Base-by-base conservation (phyloP, 2,113 vertebrate genomes). In the Caretta caretta region DNA sequence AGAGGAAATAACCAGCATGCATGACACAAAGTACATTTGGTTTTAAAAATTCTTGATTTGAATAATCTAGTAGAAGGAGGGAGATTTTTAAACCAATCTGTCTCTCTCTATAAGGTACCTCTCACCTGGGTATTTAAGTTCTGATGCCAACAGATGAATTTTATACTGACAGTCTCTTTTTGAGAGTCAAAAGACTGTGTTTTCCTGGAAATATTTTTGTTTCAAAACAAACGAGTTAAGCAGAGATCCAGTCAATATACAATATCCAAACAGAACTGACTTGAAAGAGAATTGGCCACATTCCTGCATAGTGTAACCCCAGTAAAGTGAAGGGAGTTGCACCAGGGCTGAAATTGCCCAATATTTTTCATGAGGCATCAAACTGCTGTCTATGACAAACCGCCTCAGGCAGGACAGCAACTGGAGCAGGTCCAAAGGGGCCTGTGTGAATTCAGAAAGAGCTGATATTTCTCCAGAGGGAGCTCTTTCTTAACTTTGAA, bases 401-500 rank as follows among this genome's bases (percentile, higher is more conserved):
- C 8, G 53, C 80, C 87, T 31, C 1, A 6, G 89, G 57, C 87
- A 86, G 83, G 53, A n/a, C 29, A 42, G 85, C n/a, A 46, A 49
- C 83, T 53, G 42, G 69, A 94, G 46, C 42, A 35, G 24, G 76
- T 49, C 31, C 9, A 0, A 0, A 2, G 24, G 7, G 0, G 1
- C 22, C 42, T 53, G 24, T 17, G 13, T 35, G 5, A 1, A 46
- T 84, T 86, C 90, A 49, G 81, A 85, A 83, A 87, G 27, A 80
- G 11, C 1, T 5, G 0, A 10, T 80, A 25, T 78, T 93, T 94
- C 94, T 96, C 85, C 83, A 96, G 97, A 88, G 93, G 94, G 95
- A 97, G 87, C 83, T 27, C 72, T 86, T 95, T 83, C 90, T 96
- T 84, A 86, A 65, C 25, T 59, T 93, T 90, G 79, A 90, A 92